Evolutionary conservation across 1,140 invertebrate genomes (phyloP).

Genomic region (Acromyrmex charruanus): DNA sequence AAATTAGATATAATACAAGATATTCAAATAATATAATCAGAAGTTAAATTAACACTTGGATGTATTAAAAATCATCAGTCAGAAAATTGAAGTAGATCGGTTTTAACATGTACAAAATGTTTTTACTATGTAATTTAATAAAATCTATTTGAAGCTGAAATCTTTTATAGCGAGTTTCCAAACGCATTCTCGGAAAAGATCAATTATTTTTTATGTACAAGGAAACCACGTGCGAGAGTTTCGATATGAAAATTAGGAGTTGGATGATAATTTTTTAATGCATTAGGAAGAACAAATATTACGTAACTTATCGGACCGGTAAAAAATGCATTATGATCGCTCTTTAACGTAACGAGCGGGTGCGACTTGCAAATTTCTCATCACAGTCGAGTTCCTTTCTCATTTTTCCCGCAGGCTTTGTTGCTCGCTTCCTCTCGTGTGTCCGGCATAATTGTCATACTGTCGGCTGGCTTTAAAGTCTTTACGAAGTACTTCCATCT

Average conservation of each 20-base stretch:
- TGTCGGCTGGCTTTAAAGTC: neutral
- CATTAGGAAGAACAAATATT: neutral
- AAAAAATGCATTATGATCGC: conserved; percentile 30
- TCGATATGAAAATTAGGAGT: neutral
- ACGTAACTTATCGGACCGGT: conserved; percentile 16
- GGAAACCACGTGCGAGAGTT: neutral
- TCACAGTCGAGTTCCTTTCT: conserved; percentile 17
- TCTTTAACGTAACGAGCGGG: conserved; percentile 40
- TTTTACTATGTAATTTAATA: neutral
- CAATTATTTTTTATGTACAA: neutral
- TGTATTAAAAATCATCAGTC: too few relatives aligned
- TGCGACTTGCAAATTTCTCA: conserved; percentile 60
- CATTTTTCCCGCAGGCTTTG: conserved; percentile 29
- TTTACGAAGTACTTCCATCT: neutral
- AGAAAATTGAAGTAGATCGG: too few relatives aligned
- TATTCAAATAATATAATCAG: too few relatives aligned
- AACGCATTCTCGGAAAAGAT: neutral
- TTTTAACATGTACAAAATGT: too few relatives aligned
- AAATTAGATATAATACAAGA: too few relatives aligned
- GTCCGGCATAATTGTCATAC: conserved; percentile 38
- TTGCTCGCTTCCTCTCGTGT: conserved; percentile 31
- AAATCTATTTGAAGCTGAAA: neutral
- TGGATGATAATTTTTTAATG: conserved; percentile 38
- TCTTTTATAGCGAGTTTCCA: neutral
- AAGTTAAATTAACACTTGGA: too few relatives aligned